Conservation (phyloP, 2,888 invertebrate species). For the Agapetus fuscipes region DNA sequence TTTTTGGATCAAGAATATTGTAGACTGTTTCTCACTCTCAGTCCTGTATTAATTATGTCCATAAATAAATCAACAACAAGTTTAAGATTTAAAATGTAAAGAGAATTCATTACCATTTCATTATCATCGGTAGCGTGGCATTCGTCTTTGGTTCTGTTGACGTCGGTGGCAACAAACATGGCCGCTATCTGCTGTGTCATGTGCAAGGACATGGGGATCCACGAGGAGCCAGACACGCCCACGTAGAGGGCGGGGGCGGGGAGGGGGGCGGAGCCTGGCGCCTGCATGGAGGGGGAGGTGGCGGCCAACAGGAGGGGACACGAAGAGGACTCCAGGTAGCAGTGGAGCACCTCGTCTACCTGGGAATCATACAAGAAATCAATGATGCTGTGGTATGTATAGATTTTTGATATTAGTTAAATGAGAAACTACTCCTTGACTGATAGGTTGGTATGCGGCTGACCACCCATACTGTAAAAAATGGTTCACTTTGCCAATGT, state of each 20-base stretch:
- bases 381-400: no score
- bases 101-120: not conserved
- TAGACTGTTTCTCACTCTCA: no score
- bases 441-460: no score
- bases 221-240: slow-evolving; percentile 46
- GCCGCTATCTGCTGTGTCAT: slow-evolving; percentile 26
- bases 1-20: no score
- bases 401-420: no score
- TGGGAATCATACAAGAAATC: no score
- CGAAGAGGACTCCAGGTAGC: slow-evolving; percentile 62
- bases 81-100: no score
- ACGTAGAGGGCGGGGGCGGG: slow-evolving; percentile 44
- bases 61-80: no score
- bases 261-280: not conserved
- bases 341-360: slow-evolving; percentile 68
- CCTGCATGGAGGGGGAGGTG: slow-evolving; percentile 31
- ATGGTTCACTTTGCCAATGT: no score
- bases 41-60: no score
- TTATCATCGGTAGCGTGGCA: slow-evolving; percentile 2
- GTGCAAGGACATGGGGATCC: slow-evolving; percentile 36
- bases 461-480: no score
- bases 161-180: slow-evolving; percentile 15
- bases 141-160: slow-evolving; percentile 9
- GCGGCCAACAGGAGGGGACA: slow-evolving; percentile 56
- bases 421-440: no score